Base-by-base conservation (phyloP, 2,888 invertebrate genomes). In the Trichogramma dendrolimi region DNA sequence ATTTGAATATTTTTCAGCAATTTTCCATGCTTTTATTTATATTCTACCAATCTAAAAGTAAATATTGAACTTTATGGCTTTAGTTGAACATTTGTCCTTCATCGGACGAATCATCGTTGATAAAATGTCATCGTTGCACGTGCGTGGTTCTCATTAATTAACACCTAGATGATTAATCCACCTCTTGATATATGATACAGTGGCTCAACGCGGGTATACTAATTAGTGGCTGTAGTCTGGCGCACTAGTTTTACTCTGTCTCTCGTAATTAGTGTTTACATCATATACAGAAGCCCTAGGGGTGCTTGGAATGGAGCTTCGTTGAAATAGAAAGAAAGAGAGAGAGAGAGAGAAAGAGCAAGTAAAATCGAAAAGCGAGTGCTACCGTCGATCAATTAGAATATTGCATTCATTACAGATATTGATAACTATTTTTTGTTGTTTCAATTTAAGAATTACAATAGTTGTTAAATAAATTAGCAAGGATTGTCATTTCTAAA, bases 101-200 rank as follows among this genome's bases (percentile, higher is more conserved):
- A 27, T 27, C 3, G 27, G 27, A 27, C 27, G 27, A 27, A 27
- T 27, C 27, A 27, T 27, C 27, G 27, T 27, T 27, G 27, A 27
- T 27, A 27, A 27, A 27, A 27, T 27, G 8, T 50, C 7, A 46
- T 10, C 7, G 7, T 50, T 50, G 61, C 70, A 63, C 67, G 67
- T 70, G 75, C 75, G 74, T 73, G 72, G 70, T 72, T 77, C 72
- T 78, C 76, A 78, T 77, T 79, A 79, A 78, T 78, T 78, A 78
- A 78, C 76, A 77, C 75, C 77, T 74, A 69, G 71, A 68, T 70
- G 72, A 69, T 67, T 68, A 69, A 69, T 67, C 72, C 68, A 67
- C 68, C 63, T 6, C 61, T 56, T 49, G 61, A 27, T 27, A 27
- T 27, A 27, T 27, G 27, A 27, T 27, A 27, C 27, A 27, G 27